Conservation (phyloP, 2,797 vertebrate species). For the Sibirionetta formosa region DNA sequence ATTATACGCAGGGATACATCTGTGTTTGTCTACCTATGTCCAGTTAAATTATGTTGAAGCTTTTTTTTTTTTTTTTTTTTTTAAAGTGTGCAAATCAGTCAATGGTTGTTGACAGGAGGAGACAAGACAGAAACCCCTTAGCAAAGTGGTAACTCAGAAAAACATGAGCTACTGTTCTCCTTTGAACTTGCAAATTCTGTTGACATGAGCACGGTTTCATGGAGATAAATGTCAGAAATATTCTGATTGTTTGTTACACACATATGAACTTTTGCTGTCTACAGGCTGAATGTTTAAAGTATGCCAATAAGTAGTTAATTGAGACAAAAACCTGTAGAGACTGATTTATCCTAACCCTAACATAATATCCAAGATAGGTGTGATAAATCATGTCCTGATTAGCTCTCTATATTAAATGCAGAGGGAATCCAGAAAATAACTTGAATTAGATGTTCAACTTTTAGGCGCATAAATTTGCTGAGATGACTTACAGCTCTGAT, state of each 20-base stretch:
- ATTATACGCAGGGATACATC: not conserved
- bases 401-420: not conserved
- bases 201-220: not conserved
- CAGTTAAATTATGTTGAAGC: not conserved
- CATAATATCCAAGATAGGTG: not conserved
- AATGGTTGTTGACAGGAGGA: not conserved
- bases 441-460: not conserved
- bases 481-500: not conserved
- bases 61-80: not conserved
- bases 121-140: not conserved
- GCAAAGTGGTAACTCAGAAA: not conserved
- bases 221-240: not conserved
- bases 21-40: not conserved
- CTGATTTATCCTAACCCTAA: not conserved
- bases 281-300: not conserved
- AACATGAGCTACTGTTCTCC: accelerated
- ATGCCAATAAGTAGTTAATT: not conserved
- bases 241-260: not conserved
- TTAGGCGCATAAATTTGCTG: not conserved
- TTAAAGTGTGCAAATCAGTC: accelerated
- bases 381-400: not conserved
- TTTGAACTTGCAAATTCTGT: not conserved
- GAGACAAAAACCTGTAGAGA: not conserved
- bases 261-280: not conserved
- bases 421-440: not conserved